phyloP scores from a whole-genome alignment of 2,113 vertebrate genomes.

The Echinops telfairi region DNA sequence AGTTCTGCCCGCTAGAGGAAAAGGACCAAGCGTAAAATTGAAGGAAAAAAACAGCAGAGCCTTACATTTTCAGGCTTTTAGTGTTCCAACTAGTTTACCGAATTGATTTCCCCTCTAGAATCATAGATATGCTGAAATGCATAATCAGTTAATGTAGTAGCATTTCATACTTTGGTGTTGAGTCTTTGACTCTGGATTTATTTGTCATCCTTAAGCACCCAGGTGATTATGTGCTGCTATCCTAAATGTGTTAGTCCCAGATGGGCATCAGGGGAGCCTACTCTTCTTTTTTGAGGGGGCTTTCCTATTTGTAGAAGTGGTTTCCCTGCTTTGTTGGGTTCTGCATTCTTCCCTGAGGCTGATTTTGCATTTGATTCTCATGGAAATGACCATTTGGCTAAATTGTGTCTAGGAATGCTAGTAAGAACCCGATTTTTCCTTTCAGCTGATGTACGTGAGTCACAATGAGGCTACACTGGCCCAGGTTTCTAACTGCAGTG shows the following conservation, averaged over 20 bases:
- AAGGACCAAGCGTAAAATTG: background rate
- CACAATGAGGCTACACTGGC: constrained; percentile 63
- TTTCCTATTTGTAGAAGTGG: constrained; percentile 56
- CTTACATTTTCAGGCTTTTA: constrained; percentile 69
- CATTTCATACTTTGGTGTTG: constrained; percentile 66
- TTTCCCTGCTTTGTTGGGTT: constrained; percentile 53
- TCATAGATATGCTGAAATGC: constrained; percentile 65
- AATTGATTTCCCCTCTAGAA: constrained; percentile 37
- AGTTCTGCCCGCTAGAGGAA: constrained; percentile 61
- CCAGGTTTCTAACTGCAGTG: constrained; percentile 14
- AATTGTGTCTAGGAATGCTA: constrained; percentile 59
- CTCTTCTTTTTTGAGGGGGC: background rate
- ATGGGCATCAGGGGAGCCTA: background rate
- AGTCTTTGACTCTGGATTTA: constrained; percentile 46
- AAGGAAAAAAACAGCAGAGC: background rate
- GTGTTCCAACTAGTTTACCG: constrained; percentile 61
- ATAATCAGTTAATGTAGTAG: constrained; percentile 67
- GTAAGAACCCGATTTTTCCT: constrained; percentile 71
- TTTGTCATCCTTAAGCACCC: constrained; percentile 56
- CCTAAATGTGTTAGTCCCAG: background rate
- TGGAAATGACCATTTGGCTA: constrained; percentile 74
- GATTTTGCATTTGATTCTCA: constrained; percentile 54
- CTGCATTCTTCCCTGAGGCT: constrained; percentile 53
- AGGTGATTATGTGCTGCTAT: constrained; percentile 14
- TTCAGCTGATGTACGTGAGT: constrained; percentile 54